Base-by-base conservation (phyloP, 1,140 invertebrate genomes). In the Atta texana region DNA sequence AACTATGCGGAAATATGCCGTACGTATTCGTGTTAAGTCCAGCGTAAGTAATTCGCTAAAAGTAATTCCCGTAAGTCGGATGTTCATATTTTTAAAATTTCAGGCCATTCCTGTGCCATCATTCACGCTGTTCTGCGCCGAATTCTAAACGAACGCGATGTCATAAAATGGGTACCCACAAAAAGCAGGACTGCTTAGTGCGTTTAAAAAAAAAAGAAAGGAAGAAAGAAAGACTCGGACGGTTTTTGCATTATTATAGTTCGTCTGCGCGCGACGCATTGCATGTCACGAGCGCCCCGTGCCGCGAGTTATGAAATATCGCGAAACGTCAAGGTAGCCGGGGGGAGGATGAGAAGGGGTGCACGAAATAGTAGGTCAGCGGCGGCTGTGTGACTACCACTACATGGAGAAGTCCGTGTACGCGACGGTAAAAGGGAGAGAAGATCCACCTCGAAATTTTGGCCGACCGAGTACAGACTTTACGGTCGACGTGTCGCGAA, bases 301-400 rank as follows among this genome's bases (percentile, higher is more conserved):
- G 53, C 68, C 24, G 80, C 80, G 80, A 61, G 55, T 75, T 84
- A 84, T 84, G 80, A 84, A 84, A 84, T 84, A 75, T 84, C 39
- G 55, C 69, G 80, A 34, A 82, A 82, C 55, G 39, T 74, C 64
- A 31, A 14, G 24, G 51, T 31, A 7, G 18, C 8, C 4, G 2
- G 16, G 59, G 59, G 28, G n/a, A 3, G 66, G 31, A 31, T 14
- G 49, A 28, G 34, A 28, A 28, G 28, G 53, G 53, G 49, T 31
- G 78, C 34, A 34, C 78, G 34, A 53, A 61, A 74, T 74, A 75
- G 80, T 84, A 61, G 80, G 81, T 76, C 86, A 85, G 63, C 78
- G 64, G 18, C n/a, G 64, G 21, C 24, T 55, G 59, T 55, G 59
- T 10, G 6, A 57, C 53, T 55, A 55, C 53, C 53, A 34, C n/a